Evolutionary conservation across 2,888 invertebrate genomes (phyloP), one percentile per base, ranked within the genome.

Genomic region (Sphinx pinastri): DNA sequence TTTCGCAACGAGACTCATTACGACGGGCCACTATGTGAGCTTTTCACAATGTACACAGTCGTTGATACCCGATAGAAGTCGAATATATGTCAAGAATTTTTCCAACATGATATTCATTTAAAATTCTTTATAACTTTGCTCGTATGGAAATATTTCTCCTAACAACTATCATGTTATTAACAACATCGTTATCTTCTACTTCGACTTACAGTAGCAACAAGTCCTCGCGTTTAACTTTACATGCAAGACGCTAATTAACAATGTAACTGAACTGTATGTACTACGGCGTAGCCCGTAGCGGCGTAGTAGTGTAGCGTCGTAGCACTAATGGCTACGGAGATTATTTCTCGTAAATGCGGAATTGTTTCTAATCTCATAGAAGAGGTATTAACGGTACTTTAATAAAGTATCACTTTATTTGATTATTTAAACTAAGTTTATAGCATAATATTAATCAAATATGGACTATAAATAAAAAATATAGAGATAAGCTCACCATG

Each of bases 291-390:
- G 66, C 57, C 4, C 25, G 66, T 66, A 66, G 70, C 57, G 4
- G 66, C 16, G 38, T 16, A 60, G 47, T 47, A 16, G 16, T 47
- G 60, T 57, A 57, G 57, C 57, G 25, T 19, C 57, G 57, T 63
- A 63, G 47, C 16, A 63, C 60, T 63, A 63, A 47, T 63, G 16
- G 60, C 60, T 63, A 63, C 45, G 45, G 38, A 68, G 68, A 68
- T 68, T 47, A 68, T 31, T 55, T 55, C 57, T 16, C 55, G 38
- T 54, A 55, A 47, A 16, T 16, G 45, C 45, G 13, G 60, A 12
- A 63, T 47, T 63, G 16, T 47, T 19, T 45, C 14, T 63, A 63
- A 63, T 63, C 60, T 47, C 60, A 47, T 63, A 63, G 19, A 63
- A 60, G 38, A 60, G n/a, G 60, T 63, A 47, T 63, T 19, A 60